These are phyloP conservation scores for Lophius piscatorius DNA, from an alignment of 2,113 vertebrate genomes.

Conservation along the genomic window DNA sequence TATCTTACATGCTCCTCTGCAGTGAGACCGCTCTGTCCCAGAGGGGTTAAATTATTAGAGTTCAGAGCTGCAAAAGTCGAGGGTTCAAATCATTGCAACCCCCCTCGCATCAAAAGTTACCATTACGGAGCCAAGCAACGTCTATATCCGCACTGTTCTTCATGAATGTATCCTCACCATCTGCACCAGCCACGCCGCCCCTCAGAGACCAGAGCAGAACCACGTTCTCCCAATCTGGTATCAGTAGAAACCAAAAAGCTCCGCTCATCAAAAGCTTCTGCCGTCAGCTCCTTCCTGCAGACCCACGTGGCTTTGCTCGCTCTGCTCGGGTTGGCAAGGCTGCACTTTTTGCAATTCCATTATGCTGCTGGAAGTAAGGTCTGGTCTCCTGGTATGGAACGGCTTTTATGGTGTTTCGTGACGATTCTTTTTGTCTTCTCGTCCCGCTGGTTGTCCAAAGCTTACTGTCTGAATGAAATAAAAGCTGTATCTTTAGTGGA, in stretches of 20 bases:
- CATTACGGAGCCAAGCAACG: conserved; percentile 70
- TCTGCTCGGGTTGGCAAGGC: conserved; percentile 79
- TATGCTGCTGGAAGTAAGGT: conserved; percentile 79
- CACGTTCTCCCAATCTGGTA: conserved; percentile 68
- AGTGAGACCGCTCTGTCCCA: conserved; percentile 71
- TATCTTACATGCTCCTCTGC: conserved; percentile 71
- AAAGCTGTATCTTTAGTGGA: conserved; percentile 80
- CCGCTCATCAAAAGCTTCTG: conserved; percentile 71
- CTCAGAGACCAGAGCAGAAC: conserved; percentile 75
- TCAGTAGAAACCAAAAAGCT: conserved; percentile 71
- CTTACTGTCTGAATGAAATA: conserved; percentile 79
- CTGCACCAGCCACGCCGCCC: conserved; percentile 78
- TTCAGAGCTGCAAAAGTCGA: conserved; percentile 60
- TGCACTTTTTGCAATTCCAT: conserved; percentile 83
- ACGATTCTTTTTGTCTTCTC: conserved; percentile 80
- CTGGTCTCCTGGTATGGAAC: conserved; percentile 78
- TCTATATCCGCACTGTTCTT: conserved; percentile 77
- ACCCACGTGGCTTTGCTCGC: conserved; percentile 75
- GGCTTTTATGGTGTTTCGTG: conserved; percentile 81
- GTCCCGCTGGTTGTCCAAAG: conserved; percentile 85
- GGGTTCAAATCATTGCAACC: conserved; percentile 69
- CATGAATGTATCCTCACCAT: conserved; percentile 84
- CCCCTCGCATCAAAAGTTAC: conserved; percentile 64
- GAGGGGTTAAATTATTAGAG: too few species aligned
- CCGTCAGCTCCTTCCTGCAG: conserved; percentile 62